These are phyloP conservation scores for Pyrocoelia pectoralis DNA, from an alignment of 2,888 invertebrate genomes.

Conservation along the genomic window DNA sequence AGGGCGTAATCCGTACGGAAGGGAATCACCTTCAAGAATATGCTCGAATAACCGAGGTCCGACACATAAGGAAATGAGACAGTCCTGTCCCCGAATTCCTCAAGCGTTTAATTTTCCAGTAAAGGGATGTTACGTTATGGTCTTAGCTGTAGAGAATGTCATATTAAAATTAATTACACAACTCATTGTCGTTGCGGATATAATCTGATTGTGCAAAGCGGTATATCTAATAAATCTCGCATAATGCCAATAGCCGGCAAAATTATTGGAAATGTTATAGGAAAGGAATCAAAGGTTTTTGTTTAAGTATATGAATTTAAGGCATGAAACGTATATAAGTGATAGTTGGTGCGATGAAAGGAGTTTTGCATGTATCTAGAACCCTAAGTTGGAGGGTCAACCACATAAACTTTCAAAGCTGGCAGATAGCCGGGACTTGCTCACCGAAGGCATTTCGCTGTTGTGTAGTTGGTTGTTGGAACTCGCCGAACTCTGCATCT, in stretches of 20 bases:
- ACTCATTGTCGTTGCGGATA: neutral
- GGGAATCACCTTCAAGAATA: constrained; percentile 56
- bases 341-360: constrained; percentile 45
- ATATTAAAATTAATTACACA: constrained; percentile 11
- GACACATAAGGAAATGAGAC: constrained; percentile 49
- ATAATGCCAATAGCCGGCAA: neutral
- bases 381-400: constrained; percentile 59
- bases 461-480: constrained; percentile 48
- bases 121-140: constrained; percentile 40
- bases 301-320: constrained; percentile 27
- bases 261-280: neutral
- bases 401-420: constrained; percentile 61
- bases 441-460: constrained; percentile 55
- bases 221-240: constrained; percentile 1
- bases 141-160: constrained; percentile 3
- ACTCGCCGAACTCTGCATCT: constrained; percentile 55
- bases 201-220: neutral
- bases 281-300: neutral
- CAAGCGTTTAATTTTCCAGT: constrained; percentile 57
- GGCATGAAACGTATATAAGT: constrained; percentile 20
- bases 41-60: constrained; percentile 47
- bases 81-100: constrained; percentile 56
- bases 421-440: constrained; percentile 54
- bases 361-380: constrained; percentile 57
- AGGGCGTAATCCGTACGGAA: constrained; percentile 43